These are phyloP conservation scores for Charina bottae DNA, from an alignment of 2,113 vertebrate genomes.

Conservation along the genomic window DNA sequence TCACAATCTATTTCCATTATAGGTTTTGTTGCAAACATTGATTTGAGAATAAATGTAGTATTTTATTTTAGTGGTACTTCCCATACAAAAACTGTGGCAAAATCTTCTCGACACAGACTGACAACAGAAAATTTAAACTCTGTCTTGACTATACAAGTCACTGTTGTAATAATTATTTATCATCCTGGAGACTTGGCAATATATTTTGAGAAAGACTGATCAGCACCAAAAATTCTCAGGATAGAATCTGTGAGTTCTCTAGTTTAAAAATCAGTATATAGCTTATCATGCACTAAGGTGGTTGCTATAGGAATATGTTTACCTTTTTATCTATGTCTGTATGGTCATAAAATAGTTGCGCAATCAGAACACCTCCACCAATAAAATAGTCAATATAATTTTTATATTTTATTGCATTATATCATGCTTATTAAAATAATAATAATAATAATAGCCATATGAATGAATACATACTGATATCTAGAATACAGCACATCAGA, in stretches of 20 bases:
- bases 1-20: neutral
- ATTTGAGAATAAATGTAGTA: no score
- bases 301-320: no score
- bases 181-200: neutral
- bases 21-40: neutral
- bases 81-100: neutral
- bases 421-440: no score
- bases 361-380: no score
- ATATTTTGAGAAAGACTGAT: neutral
- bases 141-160: neutral
- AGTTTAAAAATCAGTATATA: neutral
- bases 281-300: neutral
- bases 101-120: neutral
- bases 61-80: neutral
- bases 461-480: no score
- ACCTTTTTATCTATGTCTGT: no score
- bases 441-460: no score
- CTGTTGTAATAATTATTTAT: neutral
- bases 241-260: neutral
- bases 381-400: no score
- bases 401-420: no score
- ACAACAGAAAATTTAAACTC: neutral
- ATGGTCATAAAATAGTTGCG: no score
- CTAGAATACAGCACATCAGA: no score
- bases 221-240: neutral